phyloP scores from a whole-genome alignment of 1,140 invertebrate genomes.

The Anastrepha obliqua region DNA sequence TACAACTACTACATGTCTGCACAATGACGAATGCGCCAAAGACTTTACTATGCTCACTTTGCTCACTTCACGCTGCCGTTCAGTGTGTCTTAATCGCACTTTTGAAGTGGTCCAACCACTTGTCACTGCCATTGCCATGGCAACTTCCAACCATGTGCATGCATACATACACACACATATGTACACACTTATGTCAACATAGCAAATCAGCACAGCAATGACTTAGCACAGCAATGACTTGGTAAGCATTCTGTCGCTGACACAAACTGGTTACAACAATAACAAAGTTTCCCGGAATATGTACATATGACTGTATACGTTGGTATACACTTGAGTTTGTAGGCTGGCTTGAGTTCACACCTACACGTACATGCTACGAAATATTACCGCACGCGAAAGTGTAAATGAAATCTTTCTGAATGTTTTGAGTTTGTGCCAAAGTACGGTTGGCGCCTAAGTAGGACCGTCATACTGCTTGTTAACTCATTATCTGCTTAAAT shows the following conservation, averaged over 20 bases:
- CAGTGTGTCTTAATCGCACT: slow-evolving; percentile 35
- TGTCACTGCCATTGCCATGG: slow-evolving; percentile 44
- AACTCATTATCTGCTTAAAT: background rate
- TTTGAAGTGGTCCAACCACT: slow-evolving; percentile 32
- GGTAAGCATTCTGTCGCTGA: background rate
- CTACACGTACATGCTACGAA: no score
- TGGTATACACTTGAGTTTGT: background rate
- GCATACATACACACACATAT: background rate
- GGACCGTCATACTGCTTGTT: background rate
- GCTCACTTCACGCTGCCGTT: slow-evolving; percentile 6
- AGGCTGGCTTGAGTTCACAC: background rate
- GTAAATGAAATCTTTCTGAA: background rate
- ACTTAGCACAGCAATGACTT: slow-evolving; percentile 7
- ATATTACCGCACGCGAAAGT: background rate
- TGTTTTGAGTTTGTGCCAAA: background rate
- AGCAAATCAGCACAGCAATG: background rate
- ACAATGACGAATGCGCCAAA: background rate
- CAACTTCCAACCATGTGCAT: background rate
- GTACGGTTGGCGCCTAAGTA: background rate
- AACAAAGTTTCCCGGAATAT: background rate
- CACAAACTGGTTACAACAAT: background rate
- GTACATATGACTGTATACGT: background rate
- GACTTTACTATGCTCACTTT: slow-evolving; percentile 37
- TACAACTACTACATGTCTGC: background rate
- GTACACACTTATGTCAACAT: background rate